Evolutionary conservation across 2,888 invertebrate genomes (phyloP), one percentile per base, ranked within the genome.

Genomic region (Spilarctia lutea): DNA sequence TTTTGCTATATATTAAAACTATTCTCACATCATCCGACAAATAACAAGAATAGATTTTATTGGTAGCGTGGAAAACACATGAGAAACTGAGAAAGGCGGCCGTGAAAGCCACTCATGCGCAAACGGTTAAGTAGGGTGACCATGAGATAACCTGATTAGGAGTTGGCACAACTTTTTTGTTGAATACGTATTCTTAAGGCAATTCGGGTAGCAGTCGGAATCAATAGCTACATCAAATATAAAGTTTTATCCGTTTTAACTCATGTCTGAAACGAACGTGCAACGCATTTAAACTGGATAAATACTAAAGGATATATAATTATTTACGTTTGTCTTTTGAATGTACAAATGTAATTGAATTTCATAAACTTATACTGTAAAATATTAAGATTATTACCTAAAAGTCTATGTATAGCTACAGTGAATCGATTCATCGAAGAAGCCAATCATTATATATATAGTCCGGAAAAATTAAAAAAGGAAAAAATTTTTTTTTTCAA

Each of bases 101-200:
- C 89, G 91, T 89, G 94, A 94, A 94, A 94, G 93, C 86, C 82
- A 88, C 80, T 87, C 87, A 82, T 78, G 90, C 88, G 88, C 87
- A 89, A 85, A 88, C 82, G 82, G 84, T 81, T 81, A 86, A 85
- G 88, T 90, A 89, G 89, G 89, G 89, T 90, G 87, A 77, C 92
- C 89, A 91, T 68, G 68, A n/a, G n/a, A 65, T 71, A 77, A 77
- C 82, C 75, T 39, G 81, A 72, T 75, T 78, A 79, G 79, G 75
- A 81, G 74, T 71, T 72, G 48, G 35, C 24, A 35, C 35, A 33
- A 35, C 65, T 65, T 65, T 65, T 65, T 65, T 24, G 6, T 65
- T 65, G 8, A 7, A 35, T 35, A 7, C 10, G 20, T 65, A 20
- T 20, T 60, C n/a, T 20, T 65, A 65, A 33, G 65, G 63, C 3